A percentile compares a stretch with the other conserved stretches of the same genome.
Evolutionary conservation across 2,113 vertebrate species (phyloP).

Genomic region (Rhinoderma darwinii): DNA sequence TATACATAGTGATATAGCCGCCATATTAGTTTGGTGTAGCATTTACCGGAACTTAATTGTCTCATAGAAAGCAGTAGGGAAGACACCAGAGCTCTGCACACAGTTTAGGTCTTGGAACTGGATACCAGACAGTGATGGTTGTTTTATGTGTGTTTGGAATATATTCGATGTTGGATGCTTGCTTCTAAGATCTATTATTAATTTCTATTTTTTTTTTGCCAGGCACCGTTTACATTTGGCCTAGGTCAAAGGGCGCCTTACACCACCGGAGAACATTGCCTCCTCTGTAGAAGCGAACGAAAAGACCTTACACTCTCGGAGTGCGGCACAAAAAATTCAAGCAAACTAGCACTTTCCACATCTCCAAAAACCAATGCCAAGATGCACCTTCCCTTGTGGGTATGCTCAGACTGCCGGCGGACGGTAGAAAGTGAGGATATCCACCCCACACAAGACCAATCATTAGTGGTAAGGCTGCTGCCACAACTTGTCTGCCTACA

Average conservation of each 20-base stretch:
- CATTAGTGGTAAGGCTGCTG: slow-evolving; percentile 79
- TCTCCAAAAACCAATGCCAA: slow-evolving; percentile 81
- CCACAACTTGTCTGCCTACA: too few species aligned
- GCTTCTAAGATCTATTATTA: neutral
- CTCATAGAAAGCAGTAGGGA: too few species aligned
- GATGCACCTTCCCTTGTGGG: slow-evolving; percentile 94
- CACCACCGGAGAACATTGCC: slow-evolving; percentile 90
- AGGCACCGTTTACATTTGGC: slow-evolving; percentile 97
- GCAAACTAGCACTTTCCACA: slow-evolving; percentile 78
- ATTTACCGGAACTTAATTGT: too few species aligned
- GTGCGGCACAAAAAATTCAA: slow-evolving; percentile 78
- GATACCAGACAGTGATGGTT: too few species aligned
- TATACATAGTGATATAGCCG: too few species aligned
- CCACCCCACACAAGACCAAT: slow-evolving; percentile 81
- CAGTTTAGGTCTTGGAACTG: too few species aligned
- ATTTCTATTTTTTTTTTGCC: slow-evolving; percentile 20
- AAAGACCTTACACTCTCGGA: slow-evolving; percentile 85
- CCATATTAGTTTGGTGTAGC: too few species aligned
- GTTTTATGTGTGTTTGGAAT: neutral
- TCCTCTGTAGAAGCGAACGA: slow-evolving; percentile 91
- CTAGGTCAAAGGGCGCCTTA: slow-evolving; percentile 91
- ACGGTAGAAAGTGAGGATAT: slow-evolving; percentile 93
- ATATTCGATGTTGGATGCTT: too few species aligned
- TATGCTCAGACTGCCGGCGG: slow-evolving; percentile 92
- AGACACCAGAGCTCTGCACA: too few species aligned